Evolutionary conservation across 2,113 vertebrate genomes (phyloP).

Genomic region (Lamprotornis superbus): DNA sequence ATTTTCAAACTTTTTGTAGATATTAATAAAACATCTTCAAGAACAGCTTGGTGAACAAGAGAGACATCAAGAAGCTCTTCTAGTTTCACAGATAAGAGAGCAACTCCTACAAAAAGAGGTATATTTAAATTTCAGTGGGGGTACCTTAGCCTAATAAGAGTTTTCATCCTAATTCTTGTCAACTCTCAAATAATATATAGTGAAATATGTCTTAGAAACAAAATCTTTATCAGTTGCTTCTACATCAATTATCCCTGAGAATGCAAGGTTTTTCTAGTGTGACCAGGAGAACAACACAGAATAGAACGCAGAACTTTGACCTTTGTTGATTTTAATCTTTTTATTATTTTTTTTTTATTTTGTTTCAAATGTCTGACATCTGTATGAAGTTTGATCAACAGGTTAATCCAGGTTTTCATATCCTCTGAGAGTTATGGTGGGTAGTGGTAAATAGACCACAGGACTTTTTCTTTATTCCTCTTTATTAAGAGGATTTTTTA

Average conservation of each 20-base stretch:
- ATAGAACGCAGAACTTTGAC: not conserved
- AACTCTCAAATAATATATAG: not conserved
- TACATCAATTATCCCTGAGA: not conserved
- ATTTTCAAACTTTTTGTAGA: constrained; percentile 66
- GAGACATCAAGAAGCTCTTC: constrained; percentile 77
- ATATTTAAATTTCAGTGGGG: not conserved
- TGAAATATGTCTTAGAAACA: not conserved
- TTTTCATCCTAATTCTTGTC: not conserved
- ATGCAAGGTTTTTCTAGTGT: not conserved
- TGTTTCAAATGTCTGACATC: not conserved
- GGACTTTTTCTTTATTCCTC: not conserved
- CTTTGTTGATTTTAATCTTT: not conserved
- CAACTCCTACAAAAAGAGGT: constrained; percentile 87
- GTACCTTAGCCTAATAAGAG: not conserved
- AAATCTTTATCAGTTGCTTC: not conserved
- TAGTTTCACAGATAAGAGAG: constrained; percentile 81
- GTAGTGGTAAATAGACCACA: not conserved
- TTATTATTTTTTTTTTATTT: not conserved
- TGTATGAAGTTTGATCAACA: not conserved
- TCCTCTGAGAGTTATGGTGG: not conserved
- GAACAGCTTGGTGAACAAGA: constrained; percentile 83
- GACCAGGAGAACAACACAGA: not conserved
- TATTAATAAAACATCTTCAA: constrained; percentile 84
- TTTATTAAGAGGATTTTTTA: not conserved
- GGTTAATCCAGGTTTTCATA: not conserved